Base-by-base conservation (phyloP, 1,140 invertebrate species). In the Sweltsa coloradensis region DNA sequence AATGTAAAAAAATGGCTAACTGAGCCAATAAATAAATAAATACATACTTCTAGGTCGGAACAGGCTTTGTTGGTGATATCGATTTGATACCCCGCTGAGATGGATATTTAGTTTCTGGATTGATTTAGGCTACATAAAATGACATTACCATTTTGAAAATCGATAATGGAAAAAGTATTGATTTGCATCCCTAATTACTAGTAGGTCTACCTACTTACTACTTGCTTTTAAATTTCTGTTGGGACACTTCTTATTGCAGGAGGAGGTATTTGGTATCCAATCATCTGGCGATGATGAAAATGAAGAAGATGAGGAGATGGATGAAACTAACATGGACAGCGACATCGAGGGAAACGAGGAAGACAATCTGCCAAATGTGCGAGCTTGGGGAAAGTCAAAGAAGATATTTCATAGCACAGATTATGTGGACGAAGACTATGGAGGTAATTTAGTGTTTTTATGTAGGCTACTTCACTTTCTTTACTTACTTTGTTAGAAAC, bases 361-460 rank as follows among this genome's bases (percentile, higher is more conserved):
- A 58, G 68, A 75, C 53, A 68, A 72, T 53, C 64, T 91, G 34
- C 86, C 86, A 5, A 75, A 89, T 63, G 71, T 74, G 9, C 81
- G 81, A 68, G 85, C 86, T 16, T 94, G 91, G 90, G 89, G 90
- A 9, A 79, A 78, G 55, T 83, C 83, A 49, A 83, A 83, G 53
- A 75, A 66, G 53, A 70, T 72, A 31, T 95, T 80, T 64, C 91
- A 90, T 64, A 79, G 81, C 34, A 86, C 89, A 1, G 88, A 92
- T 70, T 91, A 87, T 66, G 78, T 90, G 13, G 88, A 92, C 70
- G 73, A 81, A 54, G 88, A 92, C 68, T 89, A 83, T 73, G 76
- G 80, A 29, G 79, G 71, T 57, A 51, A 57, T 31, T 31, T 41
- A 11, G 11, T 41, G 11, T 11, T 11, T 11, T 11, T 40, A 11